A percentile compares a stretch with the other conserved stretches of the same genome.
These are phyloP conservation scores for Caenorhabditis doughertyi DNA, from an alignment of 2,888 invertebrate genomes.

Conservation along the genomic window DNA sequence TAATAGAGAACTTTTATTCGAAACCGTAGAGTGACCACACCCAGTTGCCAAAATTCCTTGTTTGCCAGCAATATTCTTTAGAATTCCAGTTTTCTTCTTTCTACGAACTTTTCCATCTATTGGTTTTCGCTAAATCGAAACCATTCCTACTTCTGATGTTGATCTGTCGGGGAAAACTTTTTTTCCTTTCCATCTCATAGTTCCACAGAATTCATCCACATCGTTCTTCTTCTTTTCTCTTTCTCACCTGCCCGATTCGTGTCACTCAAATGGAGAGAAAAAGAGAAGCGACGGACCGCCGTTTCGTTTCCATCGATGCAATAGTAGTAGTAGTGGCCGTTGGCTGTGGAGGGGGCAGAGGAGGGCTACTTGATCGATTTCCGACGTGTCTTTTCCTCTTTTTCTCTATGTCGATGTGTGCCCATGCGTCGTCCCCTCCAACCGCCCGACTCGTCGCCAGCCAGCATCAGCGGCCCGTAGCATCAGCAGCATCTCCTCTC, in stretches of 20 bases:
- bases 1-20: no score
- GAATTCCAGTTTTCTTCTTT: background rate
- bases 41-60: background rate
- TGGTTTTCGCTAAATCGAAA: slow-evolving; percentile 2
- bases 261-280: slow-evolving; percentile 36
- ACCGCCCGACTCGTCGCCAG: slow-evolving; percentile 32
- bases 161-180: background rate
- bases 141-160: background rate
- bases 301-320: slow-evolving; percentile 31
- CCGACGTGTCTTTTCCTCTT: slow-evolving; percentile 49
- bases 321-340: slow-evolving; percentile 8
- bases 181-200: background rate
- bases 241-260: slow-evolving; percentile 48
- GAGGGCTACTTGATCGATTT: slow-evolving; percentile 57
- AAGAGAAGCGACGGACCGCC: slow-evolving; percentile 26
- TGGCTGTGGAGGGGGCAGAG: background rate
- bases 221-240: background rate
- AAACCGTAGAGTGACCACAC: slow-evolving; percentile 1
- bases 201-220: background rate
- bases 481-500: background rate
- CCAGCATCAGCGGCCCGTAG: slow-evolving; percentile 13
- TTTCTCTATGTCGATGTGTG: slow-evolving; percentile 22
- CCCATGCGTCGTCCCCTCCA: slow-evolving; percentile 34
- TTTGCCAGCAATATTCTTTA: background rate
- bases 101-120: background rate